Evolutionary conservation across 1,140 invertebrate species (phyloP), one percentile per base, ranked within the genome.

Genomic region (Drosophila tropicalis): DNA sequence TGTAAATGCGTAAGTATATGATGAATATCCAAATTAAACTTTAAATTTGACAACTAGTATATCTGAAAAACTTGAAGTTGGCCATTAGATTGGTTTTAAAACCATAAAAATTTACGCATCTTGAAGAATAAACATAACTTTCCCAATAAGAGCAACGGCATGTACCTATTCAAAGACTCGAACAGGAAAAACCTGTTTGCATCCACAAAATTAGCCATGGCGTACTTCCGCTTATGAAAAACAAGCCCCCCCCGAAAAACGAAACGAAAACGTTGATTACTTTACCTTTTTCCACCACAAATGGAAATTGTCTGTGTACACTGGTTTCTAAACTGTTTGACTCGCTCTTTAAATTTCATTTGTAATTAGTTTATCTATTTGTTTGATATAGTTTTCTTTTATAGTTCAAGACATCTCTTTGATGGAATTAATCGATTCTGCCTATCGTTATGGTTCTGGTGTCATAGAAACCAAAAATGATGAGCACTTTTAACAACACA

Each of bases 201-300:
- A 51, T 51, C 22, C 17, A 51, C 15, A 10, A 51, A 22, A 22
- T 51, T 22, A 51, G 17, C 19, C 5, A 22, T 51, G 44, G 44
- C 44, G 44, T 51, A 51, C 44, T 51, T 51, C 44, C 44, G 44
- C 9, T 58, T 58, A 15, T 39, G 32, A 19, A 5, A 29, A 19
- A 36, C 32, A 36, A 36, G 10, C 7, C 15, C 44, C 29, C n/a
- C n/a, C n/a, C n/a, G n/a, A 29, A 29, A 29, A 29, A 25, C n/a
- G n/a, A 29, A 29, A 29, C 5, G 6, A 29, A 29, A 19, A 3
- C 15, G 17, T 47, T 6, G n/a, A 29, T 44, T 15, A 15, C n/a
- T 44, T 36, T 58, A 58, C 56, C 56, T 58, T 19, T 58, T 58
- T 36, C 56, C 56, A 39, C 56, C 32, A 36, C 56, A 58, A 58